These are phyloP conservation scores for Hypomesus transpacificus DNA, from an alignment of 2,113 vertebrate species.

Conservation along the genomic window DNA sequence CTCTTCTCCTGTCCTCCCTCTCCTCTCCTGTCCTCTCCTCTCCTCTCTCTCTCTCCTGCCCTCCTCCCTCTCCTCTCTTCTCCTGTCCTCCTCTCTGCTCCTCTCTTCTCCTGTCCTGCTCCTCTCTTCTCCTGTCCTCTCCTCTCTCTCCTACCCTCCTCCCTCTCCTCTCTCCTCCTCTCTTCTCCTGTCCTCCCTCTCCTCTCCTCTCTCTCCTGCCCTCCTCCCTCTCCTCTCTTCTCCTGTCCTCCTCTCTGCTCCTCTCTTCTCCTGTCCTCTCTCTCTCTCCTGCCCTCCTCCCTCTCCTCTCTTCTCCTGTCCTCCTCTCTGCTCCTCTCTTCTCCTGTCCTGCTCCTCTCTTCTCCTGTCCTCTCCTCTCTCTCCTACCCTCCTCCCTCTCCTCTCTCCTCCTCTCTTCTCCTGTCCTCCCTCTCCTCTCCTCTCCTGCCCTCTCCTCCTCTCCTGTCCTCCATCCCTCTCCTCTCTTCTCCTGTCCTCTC, in stretches of 20 bases:
- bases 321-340: background rate
- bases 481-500: background rate
- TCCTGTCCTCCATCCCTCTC: conserved; percentile 5
- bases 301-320: background rate
- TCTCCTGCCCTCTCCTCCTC: conserved; percentile 5
- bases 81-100: background rate
- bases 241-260: background rate
- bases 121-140: background rate
- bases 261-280: background rate
- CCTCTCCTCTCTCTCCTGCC: too few species aligned
- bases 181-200: background rate
- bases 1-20: too few species aligned
- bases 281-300: background rate
- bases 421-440: background rate
- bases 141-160: background rate
- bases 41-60: too few species aligned
- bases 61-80: too few species aligned
- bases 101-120: conserved; percentile 1
- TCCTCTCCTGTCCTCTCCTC: too few species aligned
- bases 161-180: background rate
- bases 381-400: background rate
- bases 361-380: background rate
- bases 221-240: background rate
- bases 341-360: background rate
- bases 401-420: background rate